Base-by-base conservation (phyloP, 2,113 vertebrate species). In the Scolopax mira region DNA sequence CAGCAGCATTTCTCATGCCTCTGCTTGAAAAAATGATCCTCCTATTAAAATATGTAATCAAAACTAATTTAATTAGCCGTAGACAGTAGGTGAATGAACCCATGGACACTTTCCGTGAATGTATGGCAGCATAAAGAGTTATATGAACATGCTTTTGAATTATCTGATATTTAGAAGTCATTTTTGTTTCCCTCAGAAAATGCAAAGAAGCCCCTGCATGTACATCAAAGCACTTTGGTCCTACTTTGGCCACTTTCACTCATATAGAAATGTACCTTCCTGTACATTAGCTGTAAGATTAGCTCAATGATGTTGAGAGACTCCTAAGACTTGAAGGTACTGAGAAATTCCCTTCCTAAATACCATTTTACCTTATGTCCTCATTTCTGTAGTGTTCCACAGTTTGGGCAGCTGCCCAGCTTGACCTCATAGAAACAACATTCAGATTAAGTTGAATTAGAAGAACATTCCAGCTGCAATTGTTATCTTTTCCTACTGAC, bases 401-500 rank as follows among this genome's bases (percentile, higher is more conserved):
- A 39, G 25, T 75, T 28, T 12, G 48, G 64, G 75, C 16, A 58
- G 83, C 28, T 24, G 37, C 14, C 31, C 69, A 39, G n/a, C 31
- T 84, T 82, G 44, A 30, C 44, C 24, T 90, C 39, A 35, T 1
- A 71, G 72, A 28, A 81, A 61, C 58, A 57, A 48, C 33, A 31
- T 39, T 65, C 30, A 48, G n/a, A 22, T 87, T 4, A 58, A 55
- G 37, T 5, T 42, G 39, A 41, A 31, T 9, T 42, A 91, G 44
- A 71, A 65, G 70, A 72, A 60, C 4, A 25, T 78, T 77, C 18
- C 39, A 84, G 35, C 41, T 55, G 78, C 17, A 49, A 90, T 49
- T 21, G 39, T 17, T 15, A 10, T 27, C 33, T 80, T 44, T 72
- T 48, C 6, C 46, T 71, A 96, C 98, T 96, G 96, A 99, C 99